Base-by-base conservation (phyloP, 2,113 vertebrate genomes). In the Mus musculus region DNA sequence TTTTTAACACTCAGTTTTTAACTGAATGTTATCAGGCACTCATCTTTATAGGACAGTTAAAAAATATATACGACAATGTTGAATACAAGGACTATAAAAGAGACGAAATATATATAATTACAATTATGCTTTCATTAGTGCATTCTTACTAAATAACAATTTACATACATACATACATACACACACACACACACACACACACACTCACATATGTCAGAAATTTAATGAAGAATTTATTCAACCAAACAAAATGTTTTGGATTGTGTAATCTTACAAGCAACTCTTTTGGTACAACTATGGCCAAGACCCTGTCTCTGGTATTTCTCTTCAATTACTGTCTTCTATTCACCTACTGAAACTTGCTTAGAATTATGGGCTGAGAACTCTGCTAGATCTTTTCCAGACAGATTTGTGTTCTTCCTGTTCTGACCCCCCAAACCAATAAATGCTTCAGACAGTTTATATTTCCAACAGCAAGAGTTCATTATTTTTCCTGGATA, bases 401-500 rank as follows among this genome's bases (percentile, higher is more conserved):
- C 4, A 42, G 61, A 89, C 1, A 30, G 0, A 28, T n/a, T 20
- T 75, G 12, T n/a, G 1, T 67, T 95, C 69, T 90, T 24, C 49
- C 61, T 89, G 30, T 16, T 56, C 19, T 92, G 33, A 42, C 88
- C 78, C 42, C 28, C 80, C 42, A 72, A 75, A 28, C 26, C 95
- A 93, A 73, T 87, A 73, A 69, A n/a, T 65, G 63, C n/a, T 76
- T 90, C 12, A 72, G 6, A 80, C 13, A 89, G 72, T 93, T 91
- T 63, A 89, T 28, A 69, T 92, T 86, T 92, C 95, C 26, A 52
- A 95, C 90, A 96, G 42, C 22, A 93, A 63, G 89, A 67, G 7
- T 88, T 71, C n/a, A 67, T 26, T 86, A 78, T 30, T 46, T 46
- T 61, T 89, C 89, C 63, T 92, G 2, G 91, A 36, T 65, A 96